Evolutionary conservation across 2,888 invertebrate species (phyloP), one percentile per base, ranked within the genome.

Genomic region (Alloscopus bannaensis): DNA sequence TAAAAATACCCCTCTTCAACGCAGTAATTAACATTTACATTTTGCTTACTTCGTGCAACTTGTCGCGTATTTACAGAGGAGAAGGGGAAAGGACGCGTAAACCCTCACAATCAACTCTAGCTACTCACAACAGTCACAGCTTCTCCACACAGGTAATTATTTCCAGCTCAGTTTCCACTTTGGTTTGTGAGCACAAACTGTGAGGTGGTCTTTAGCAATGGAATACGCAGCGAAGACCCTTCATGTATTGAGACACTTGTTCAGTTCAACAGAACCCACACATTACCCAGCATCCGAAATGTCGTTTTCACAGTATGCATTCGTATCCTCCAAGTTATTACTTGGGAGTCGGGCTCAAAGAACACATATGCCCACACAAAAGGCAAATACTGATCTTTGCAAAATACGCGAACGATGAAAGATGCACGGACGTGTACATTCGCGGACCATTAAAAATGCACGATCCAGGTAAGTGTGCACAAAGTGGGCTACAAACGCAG

Each of bases 211-310:
- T n/a, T n/a, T n/a, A n/a, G 42, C 42, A 42, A 42, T 42, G 42
- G 42, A 8, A 42, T n/a, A 42, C 42, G n/a, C n/a, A n/a, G 42
- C 18, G 42, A 18, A 42, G 42, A 8, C 42, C 13, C 1, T 42
- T 16, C n/a, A 42, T 42, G 42, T 42, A 42, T 18, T 42, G 42
- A 47, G 60, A 60, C 71, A 60, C 60, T 71, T 64, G 72, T 71
- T 71, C 40, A 40, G 50, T 72, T 52, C 26, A 60, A 52, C 64
- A 72, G 40, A 72, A 42, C 72, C 62, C 72, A 72, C 72, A 72
- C 72, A 72, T 64, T 64, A 72, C 60, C 26, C 11, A 11, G 13
- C 8, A 55, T 60, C 26, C 29, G 22, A 40, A 47, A n/a, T n/a
- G n/a, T n/a, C n/a, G n/a, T n/a, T 42, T 70, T 42, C 31, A 22